Base-by-base conservation (phyloP, 2,113 vertebrate species). In the Heterotis niloticus region DNA sequence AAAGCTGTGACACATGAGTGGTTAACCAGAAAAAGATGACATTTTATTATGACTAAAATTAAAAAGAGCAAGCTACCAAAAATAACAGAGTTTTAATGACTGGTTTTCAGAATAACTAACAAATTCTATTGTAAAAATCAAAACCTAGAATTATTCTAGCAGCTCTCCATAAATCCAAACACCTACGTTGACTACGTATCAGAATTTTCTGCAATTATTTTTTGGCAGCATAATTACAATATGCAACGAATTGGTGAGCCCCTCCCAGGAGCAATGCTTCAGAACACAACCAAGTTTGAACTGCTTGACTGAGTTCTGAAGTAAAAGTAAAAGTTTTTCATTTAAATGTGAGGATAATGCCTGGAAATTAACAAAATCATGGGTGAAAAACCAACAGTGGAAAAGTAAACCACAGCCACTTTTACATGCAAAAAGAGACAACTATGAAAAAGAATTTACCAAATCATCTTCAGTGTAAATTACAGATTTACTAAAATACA, bases 91-190 rank as follows among this genome's bases (percentile, higher is more conserved):
- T 65, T 23, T 65, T 65, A 65, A 65, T 65, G 64, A 65, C 17
- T 65, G 64, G n/a, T 65, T 65, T 65, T 65, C 54, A 74, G 26
- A 74, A 17, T 20, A 57, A 74, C 10, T 54, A 74, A 73, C 10
- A 73, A 74, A 74, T 59, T 4, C 14, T 59, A 74, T 57, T 74
- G 23, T 14, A 59, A 26, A 74, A 57, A 26, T 74, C 54, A 59
- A 59, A 74, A 13, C 71, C 51, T n/a, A 74, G 71, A 59, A 16
- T 54, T 65, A 23, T 18, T 65, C 64, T 23, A n/a, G 23, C 10
- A 10, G n/a, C 18, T 23, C n/a, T 13, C 64, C 5, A 23, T 1
- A 65, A n/a, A 65, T n/a, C 64, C 64, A 65, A 65, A 65, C 16
- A 57, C 71, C 23, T 74, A 74, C 51, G 24, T 54, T 13, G 54